phyloP scores from a whole-genome alignment of 2,888 invertebrate genomes.

The Drosophila prolongata region DNA sequence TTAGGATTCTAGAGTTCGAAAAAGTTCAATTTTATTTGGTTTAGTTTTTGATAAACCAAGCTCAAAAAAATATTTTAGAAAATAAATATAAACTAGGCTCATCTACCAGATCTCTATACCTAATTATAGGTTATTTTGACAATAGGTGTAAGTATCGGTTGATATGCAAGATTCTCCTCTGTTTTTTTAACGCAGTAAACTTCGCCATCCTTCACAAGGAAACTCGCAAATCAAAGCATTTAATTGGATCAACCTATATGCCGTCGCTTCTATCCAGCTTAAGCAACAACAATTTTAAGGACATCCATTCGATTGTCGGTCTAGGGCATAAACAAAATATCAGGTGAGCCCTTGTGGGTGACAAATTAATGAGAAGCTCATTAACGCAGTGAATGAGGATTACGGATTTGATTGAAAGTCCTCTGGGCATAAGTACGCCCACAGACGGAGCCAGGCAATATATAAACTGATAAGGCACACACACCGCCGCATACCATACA shows the following conservation, averaged over 20 bases:
- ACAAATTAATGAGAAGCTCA: conserved; percentile 77
- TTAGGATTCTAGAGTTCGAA: background rate
- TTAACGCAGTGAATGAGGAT: conserved; percentile 81
- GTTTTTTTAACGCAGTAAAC: background rate
- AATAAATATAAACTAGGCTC: too few species aligned
- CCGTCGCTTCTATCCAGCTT: background rate
- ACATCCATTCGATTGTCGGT: conserved; percentile 24
- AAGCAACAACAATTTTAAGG: conserved; percentile 1
- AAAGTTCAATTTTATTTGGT: background rate
- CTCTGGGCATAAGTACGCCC: conserved; percentile 62
- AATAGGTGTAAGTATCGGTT: too few species aligned
- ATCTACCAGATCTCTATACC: too few species aligned
- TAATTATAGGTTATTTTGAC: too few species aligned
- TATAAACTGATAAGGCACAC: conserved; percentile 63
- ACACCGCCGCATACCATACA: conserved; percentile 18
- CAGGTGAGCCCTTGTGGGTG: conserved; percentile 73
- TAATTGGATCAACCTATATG: conserved; percentile 13
- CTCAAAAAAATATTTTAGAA: too few species aligned
- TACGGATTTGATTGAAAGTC: conserved; percentile 79
- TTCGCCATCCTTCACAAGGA: background rate
- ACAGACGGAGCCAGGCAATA: conserved; percentile 40
- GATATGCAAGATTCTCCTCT: too few species aligned
- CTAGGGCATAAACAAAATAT: conserved; percentile 45
- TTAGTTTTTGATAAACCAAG: background rate
- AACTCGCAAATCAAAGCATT: background rate